These are phyloP conservation scores for Pantelozetes paolii DNA, from an alignment of 2,888 invertebrate genomes.

Conservation along the genomic window DNA sequence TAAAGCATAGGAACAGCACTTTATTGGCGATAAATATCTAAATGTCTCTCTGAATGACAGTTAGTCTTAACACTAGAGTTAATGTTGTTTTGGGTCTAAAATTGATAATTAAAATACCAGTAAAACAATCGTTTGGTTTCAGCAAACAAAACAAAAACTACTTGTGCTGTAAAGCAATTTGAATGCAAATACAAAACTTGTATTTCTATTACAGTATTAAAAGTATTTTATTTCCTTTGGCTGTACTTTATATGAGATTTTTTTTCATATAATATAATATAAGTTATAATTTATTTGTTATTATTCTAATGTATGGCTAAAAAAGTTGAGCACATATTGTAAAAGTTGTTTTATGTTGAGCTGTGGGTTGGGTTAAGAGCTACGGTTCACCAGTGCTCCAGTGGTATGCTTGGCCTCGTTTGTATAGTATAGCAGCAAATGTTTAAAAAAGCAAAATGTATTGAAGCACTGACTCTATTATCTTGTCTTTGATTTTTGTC, in stretches of 20 bases:
- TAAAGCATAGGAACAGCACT: background rate
- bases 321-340: constrained; percentile 22
- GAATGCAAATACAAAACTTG: background rate
- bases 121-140: background rate
- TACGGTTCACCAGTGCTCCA: constrained; percentile 25
- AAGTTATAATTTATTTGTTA: constrained; percentile 23
- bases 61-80: background rate
- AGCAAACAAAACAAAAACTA: background rate
- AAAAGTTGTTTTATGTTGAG: background rate
- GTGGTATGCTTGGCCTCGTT: constrained; percentile 28
- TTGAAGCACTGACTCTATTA: constrained; percentile 21
- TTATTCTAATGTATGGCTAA: constrained; percentile 15
- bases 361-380: constrained; percentile 35
- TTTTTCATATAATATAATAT: too few species aligned
- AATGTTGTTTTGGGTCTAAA: background rate
- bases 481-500: constrained; percentile 36
- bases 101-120: background rate
- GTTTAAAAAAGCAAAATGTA: too few species aligned
- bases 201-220: background rate
- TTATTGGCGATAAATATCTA: background rate
- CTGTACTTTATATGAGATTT: constrained; percentile 17
- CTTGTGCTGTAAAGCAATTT: background rate
- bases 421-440: background rate
- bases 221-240: constrained; percentile 24
- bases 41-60: background rate